Evolutionary conservation across 2,113 vertebrate genomes (phyloP).

Genomic region (Parus major): DNA sequence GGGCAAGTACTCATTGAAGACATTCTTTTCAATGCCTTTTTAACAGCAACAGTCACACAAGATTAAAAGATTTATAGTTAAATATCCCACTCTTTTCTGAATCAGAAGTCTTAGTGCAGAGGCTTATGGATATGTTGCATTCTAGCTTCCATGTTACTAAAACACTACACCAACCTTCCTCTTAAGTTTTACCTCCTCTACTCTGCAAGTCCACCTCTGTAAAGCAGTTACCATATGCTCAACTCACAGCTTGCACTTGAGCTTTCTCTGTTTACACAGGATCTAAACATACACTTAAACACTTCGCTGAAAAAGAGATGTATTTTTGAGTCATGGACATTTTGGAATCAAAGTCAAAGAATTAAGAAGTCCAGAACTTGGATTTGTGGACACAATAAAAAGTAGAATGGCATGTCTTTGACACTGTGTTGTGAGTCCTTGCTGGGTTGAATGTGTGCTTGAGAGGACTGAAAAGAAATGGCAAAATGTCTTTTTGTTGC

Average conservation of each 20-base stretch:
- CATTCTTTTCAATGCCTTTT: background rate
- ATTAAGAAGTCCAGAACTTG: background rate
- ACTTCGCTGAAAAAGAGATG: background rate
- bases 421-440: background rate
- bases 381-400: background rate
- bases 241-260: background rate
- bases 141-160: slow-evolving; percentile 3
- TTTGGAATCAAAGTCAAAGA: background rate
- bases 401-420: background rate
- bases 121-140: background rate
- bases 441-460: background rate
- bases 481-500: background rate
- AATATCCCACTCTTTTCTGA: background rate
- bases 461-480: background rate
- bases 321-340: background rate
- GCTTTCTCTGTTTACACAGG: background rate
- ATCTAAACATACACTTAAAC: background rate
- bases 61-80: background rate
- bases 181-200: slow-evolving; percentile 3
- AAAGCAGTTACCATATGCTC: background rate
- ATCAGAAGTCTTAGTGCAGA: background rate
- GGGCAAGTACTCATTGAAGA: background rate
- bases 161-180: slow-evolving; percentile 4
- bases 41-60: background rate
- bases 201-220: slow-evolving; percentile 17